A percentile compares a stretch with the other conserved stretches of the same genome.
These are phyloP conservation scores for Pedicia rivosa DNA, from an alignment of 2,888 invertebrate genomes.

Conservation along the genomic window DNA sequence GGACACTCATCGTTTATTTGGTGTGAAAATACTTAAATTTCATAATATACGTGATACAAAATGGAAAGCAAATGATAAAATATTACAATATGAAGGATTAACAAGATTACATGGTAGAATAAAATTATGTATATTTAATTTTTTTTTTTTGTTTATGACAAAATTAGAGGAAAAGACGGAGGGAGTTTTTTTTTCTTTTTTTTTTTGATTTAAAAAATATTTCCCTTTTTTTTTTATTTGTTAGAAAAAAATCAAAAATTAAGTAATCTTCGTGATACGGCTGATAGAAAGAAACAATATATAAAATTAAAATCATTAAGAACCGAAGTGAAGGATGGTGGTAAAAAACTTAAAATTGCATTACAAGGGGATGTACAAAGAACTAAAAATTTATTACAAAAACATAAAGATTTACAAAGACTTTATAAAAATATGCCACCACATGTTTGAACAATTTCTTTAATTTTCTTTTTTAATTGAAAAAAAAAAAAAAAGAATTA, in stretches of 20 bases:
- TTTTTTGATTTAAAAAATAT: background rate
- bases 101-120: conserved; percentile 1
- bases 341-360: conserved; percentile 20
- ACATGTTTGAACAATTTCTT: conserved; percentile 12
- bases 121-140: background rate
- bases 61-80: conserved; percentile 23
- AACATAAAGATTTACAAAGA: conserved; percentile 25
- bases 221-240: background rate
- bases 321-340: conserved; percentile 22
- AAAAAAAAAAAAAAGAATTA: background rate
- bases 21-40: conserved; percentile 21
- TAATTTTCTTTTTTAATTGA: too few species aligned
- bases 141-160: background rate
- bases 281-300: conserved; percentile 4
- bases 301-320: conserved; percentile 13
- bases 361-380: conserved; percentile 18
- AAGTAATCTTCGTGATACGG: conserved; percentile 1
- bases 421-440: conserved; percentile 26
- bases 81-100: conserved; percentile 17
- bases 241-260: conserved; percentile 10
- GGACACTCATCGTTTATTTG: conserved; percentile 24
- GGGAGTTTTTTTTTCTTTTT: conserved; percentile 22
- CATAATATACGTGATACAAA: conserved; percentile 24
- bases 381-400: conserved; percentile 23
- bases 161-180: conserved; percentile 15